A percentile compares a stretch with the other conserved stretches of the same genome.
Conservation (phyloP, 2,797 vertebrate species). For the Sebastes variabilis region DNA sequence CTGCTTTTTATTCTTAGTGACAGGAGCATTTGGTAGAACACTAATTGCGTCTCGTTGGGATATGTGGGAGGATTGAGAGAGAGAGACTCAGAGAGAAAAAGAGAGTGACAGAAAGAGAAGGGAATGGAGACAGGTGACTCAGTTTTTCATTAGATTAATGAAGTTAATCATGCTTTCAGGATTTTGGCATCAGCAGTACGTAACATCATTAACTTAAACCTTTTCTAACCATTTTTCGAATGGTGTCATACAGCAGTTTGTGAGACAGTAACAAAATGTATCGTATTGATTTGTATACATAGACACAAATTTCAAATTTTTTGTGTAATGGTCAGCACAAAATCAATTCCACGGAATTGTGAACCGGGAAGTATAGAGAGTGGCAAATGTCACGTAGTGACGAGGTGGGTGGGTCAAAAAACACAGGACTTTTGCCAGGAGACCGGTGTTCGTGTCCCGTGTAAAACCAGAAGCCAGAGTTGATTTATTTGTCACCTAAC, state of each 20-base stretch:
- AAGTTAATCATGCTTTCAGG: constrained; percentile 13
- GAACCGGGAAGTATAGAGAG: no score
- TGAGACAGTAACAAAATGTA: no score
- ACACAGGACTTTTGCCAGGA: no score
- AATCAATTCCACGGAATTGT: no score
- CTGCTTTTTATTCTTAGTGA: constrained; percentile 31
- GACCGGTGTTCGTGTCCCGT: no score
- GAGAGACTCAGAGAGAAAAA: not conserved
- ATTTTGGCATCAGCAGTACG: not conserved
- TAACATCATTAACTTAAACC: not conserved
- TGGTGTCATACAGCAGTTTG: not conserved
- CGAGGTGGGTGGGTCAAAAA: no score
- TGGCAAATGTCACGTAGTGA: no score
- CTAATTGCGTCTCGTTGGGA: constrained; percentile 67
- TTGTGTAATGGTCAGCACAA: no score
- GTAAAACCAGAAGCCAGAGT: no score
- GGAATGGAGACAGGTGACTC: constrained; percentile 17
- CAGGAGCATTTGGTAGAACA: constrained; percentile 35
- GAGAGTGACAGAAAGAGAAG: not conserved
- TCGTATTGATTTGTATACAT: no score
- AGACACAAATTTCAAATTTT: no score
- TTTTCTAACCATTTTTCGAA: not conserved
- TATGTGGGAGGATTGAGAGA: constrained; percentile 48
- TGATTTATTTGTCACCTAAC: no score
- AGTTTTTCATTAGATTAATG: not conserved